A percentile compares a stretch with the other conserved stretches of the same genome.
These are phyloP conservation scores for Meloidogyne floridensis DNA, from an alignment of 1,140 invertebrate genomes.

Conservation along the genomic window DNA sequence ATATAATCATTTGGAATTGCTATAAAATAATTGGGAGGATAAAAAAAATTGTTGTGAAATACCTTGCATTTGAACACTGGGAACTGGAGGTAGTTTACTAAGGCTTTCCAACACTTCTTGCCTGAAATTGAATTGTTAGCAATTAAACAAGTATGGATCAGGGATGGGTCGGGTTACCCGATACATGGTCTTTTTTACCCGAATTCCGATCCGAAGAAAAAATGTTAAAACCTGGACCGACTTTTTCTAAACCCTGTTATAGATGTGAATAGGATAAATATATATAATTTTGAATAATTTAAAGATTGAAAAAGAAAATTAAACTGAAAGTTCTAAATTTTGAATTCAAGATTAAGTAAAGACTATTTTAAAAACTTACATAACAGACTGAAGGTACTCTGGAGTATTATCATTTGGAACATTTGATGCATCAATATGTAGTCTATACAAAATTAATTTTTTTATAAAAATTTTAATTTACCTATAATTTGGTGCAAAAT, in stretches of 20 bases:
- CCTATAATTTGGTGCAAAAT: constrained; percentile 74
- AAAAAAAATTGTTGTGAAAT: constrained; percentile 10
- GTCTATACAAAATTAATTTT: constrained; percentile 75
- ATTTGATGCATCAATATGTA: constrained; percentile 97
- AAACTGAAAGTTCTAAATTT: too few species aligned
- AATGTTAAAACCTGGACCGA: too few species aligned
- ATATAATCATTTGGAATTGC: constrained; percentile 84
- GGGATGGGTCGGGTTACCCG: too few species aligned
- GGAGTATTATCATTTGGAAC: constrained; percentile 98
- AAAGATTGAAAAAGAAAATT: too few species aligned
- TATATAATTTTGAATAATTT: too few species aligned
- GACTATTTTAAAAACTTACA: constrained; percentile 22
- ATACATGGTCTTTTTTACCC: too few species aligned
- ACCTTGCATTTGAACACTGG: constrained; percentile 92
- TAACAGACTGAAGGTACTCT: constrained; percentile 82
- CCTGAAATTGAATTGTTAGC: constrained; percentile 74
- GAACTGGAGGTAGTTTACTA: constrained; percentile 93
- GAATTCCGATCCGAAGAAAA: too few species aligned
- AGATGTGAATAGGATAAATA: too few species aligned
- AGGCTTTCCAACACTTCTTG: constrained; percentile 92
- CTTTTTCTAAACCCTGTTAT: too few species aligned
- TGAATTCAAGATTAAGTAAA: too few species aligned
- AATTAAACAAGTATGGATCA: too few species aligned
- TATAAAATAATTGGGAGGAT: constrained; percentile 55
- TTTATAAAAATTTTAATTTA: not conserved